phyloP scores from a whole-genome alignment of 2,797 vertebrate genomes.

The Sebastes nivosus region DNA sequence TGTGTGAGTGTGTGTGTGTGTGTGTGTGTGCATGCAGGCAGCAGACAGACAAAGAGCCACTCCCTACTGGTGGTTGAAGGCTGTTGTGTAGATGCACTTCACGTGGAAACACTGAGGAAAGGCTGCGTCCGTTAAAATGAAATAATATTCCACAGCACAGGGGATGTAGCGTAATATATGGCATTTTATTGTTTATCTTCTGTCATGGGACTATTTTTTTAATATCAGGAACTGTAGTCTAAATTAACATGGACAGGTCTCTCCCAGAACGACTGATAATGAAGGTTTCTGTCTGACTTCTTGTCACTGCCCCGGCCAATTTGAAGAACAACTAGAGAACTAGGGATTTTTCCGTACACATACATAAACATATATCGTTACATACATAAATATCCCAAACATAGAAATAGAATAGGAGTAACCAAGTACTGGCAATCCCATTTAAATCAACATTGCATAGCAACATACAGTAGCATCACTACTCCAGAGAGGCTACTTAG shows the following conservation, averaged over 20 bases:
- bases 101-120: slow-evolving; percentile 25
- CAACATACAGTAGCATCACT: too few species aligned
- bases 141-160: slow-evolving; percentile 43
- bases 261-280: slow-evolving; percentile 20
- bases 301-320: background rate
- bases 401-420: background rate
- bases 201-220: slow-evolving; percentile 43
- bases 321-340: background rate
- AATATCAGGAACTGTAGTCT: slow-evolving; percentile 43
- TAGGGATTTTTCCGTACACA: background rate
- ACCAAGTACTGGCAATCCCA: too few species aligned
- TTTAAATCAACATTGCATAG: too few species aligned
- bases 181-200: slow-evolving; percentile 46
- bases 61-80: slow-evolving; percentile 49
- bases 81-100: slow-evolving; percentile 35
- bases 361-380: background rate
- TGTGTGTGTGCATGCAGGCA: slow-evolving; percentile 23
- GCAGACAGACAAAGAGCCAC: slow-evolving; percentile 67
- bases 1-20: background rate
- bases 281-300: slow-evolving; percentile 5
- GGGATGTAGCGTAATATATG: slow-evolving; percentile 56
- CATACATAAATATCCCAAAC: background rate
- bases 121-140: slow-evolving; percentile 26
- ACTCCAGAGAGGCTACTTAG: too few species aligned
- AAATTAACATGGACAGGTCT: slow-evolving; percentile 34